A percentile compares a stretch with the other conserved stretches of the same genome.
phyloP scores from a whole-genome alignment of 2,113 vertebrate genomes.

The Mionectes macconnelli region DNA sequence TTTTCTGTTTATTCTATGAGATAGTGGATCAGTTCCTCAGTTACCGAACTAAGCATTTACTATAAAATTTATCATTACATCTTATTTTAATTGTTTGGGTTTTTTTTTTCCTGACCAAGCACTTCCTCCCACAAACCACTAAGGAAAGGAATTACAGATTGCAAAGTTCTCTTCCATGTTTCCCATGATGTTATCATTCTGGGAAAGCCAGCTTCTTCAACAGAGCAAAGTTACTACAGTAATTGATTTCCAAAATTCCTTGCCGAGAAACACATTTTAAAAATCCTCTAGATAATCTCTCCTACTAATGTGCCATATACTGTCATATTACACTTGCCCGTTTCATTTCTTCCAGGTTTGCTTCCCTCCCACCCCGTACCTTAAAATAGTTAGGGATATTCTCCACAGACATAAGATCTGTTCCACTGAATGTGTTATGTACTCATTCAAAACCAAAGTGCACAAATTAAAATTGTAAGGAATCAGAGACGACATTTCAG shows the following conservation, averaged over 20 bases:
- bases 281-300: not conserved
- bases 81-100: not conserved
- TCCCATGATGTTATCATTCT: slow-evolving; percentile 48
- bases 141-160: not conserved
- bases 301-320: not conserved
- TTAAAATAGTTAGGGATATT: not conserved
- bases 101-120: not conserved
- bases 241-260: slow-evolving; percentile 16
- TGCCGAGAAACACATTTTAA: not conserved
- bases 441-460: not conserved
- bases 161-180: slow-evolving; percentile 28
- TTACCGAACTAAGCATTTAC: slow-evolving; percentile 46
- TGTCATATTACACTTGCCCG: not conserved
- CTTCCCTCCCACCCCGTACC: rapidly evolving
- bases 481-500: not conserved
- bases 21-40: not conserved
- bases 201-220: slow-evolving; percentile 19
- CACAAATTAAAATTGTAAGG: not conserved
- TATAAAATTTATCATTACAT: slow-evolving; percentile 14
- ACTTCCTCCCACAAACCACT: slow-evolving; percentile 45
- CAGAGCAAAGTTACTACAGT: not conserved
- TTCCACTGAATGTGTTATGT: not conserved
- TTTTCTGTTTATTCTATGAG: not conserved
- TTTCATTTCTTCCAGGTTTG: not conserved
- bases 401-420: not conserved